Conservation (phyloP, 2,888 invertebrate genomes). For the Polymixis lichenea region DNA sequence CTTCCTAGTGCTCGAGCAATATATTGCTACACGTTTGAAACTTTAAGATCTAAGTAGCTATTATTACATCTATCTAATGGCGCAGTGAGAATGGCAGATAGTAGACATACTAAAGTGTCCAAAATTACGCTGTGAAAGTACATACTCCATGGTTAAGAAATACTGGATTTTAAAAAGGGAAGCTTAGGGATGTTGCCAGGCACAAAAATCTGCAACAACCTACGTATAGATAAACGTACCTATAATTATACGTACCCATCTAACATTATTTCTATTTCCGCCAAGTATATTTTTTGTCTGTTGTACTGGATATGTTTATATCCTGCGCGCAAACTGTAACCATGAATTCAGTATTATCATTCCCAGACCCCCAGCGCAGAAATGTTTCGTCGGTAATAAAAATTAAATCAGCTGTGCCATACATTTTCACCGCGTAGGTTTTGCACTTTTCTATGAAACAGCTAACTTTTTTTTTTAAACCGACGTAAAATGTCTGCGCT, state of each 20-base stretch:
- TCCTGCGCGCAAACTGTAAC: too few species aligned
- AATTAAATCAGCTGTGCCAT: too few species aligned
- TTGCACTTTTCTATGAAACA: too few species aligned
- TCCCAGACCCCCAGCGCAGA: too few species aligned
- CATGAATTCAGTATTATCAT: too few species aligned
- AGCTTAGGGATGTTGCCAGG: background rate
- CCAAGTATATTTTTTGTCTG: background rate
- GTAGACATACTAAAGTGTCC: background rate
- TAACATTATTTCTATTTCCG: background rate
- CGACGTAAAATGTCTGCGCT: too few species aligned
- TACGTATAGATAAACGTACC: too few species aligned
- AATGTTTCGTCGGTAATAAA: too few species aligned
- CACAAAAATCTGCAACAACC: background rate
- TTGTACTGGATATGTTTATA: too few species aligned
- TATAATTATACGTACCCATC: too few species aligned
- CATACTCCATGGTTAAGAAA: background rate
- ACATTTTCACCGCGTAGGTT: too few species aligned
- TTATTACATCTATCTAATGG: background rate
- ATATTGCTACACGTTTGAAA: background rate
- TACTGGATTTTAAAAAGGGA: background rate
- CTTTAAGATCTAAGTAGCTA: background rate
- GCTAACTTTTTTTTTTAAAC: too few species aligned
- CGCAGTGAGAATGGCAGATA: background rate
- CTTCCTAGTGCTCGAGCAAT: constrained; percentile 8
- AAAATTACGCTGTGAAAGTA: background rate